Evolutionary conservation across 2,888 invertebrate species (phyloP).

Genomic region (Rutpela maculata): DNA sequence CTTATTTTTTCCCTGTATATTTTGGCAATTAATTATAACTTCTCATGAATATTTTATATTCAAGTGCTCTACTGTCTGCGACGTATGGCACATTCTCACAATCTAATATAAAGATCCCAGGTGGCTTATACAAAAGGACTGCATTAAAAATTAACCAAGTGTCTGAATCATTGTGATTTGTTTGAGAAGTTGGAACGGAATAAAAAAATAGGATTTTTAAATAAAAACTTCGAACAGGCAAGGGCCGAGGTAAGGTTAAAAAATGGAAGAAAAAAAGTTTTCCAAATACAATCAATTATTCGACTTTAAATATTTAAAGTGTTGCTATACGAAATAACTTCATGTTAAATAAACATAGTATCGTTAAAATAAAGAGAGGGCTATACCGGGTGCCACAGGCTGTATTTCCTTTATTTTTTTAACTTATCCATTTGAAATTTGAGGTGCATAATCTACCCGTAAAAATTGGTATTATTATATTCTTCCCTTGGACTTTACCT

Average conservation of each 20-base stretch:
- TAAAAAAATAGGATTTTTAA: not conserved
- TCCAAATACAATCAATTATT: too few species aligned
- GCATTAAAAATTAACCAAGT: constrained; percentile 17
- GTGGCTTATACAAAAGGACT: constrained; percentile 18
- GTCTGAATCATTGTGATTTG: constrained; percentile 11
- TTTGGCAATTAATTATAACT: not conserved
- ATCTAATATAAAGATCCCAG: constrained; percentile 10
- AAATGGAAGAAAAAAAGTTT: too few species aligned
- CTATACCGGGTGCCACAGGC: too few species aligned
- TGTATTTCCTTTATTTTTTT: too few species aligned
- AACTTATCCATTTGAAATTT: too few species aligned
- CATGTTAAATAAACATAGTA: too few species aligned
- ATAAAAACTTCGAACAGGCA: not conserved
- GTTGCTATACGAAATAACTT: too few species aligned
- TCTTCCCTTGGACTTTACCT: too few species aligned
- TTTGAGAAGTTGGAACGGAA: not conserved
- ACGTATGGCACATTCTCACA: constrained; percentile 2
- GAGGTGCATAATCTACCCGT: too few species aligned
- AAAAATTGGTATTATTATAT: too few species aligned
- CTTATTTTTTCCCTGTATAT: not conserved
- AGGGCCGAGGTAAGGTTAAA: not conserved
- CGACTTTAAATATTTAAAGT: too few species aligned
- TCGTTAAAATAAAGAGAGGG: too few species aligned
- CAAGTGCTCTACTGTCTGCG: not conserved
- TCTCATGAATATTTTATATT: not conserved